Evolutionary conservation across 2,888 invertebrate species (phyloP).

Genomic region (Saturnia japonica): DNA sequence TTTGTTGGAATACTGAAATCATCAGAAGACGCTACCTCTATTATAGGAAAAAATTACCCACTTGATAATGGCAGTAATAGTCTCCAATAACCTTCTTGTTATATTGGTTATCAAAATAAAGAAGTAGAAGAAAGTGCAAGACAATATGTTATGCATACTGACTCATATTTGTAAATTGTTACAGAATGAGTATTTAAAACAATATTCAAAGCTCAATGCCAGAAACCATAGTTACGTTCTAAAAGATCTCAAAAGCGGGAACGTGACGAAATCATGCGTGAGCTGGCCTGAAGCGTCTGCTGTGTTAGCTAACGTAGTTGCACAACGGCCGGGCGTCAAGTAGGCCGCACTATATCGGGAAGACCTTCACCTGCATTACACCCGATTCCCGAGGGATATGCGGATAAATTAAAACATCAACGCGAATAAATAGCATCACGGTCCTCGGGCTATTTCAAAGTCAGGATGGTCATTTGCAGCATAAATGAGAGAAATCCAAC

Average conservation of each 20-base stretch:
- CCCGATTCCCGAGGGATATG: slow-evolving; percentile 54
- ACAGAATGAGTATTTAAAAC: too few species aligned
- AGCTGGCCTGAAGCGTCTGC: slow-evolving; percentile 44
- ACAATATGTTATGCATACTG: too few species aligned
- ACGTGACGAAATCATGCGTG: slow-evolving; percentile 56
- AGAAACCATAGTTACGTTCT: slow-evolving; percentile 39
- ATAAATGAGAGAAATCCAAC: neutral
- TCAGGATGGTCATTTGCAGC: neutral
- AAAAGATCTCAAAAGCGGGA: slow-evolving; percentile 32
- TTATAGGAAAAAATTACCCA: too few species aligned
- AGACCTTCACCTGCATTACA: slow-evolving; percentile 76
- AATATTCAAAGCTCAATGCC: slow-evolving; percentile 35
- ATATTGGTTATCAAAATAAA: too few species aligned
- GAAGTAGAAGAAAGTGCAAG: too few species aligned
- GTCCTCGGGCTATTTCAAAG: neutral
- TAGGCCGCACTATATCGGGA: slow-evolving; percentile 73
- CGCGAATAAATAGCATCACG: slow-evolving; percentile 19
- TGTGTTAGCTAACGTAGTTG: slow-evolving; percentile 55
- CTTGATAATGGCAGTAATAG: too few species aligned
- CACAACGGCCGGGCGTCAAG: slow-evolving; percentile 61
- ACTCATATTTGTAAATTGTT: too few species aligned
- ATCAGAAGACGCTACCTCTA: too few species aligned
- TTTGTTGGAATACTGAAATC: too few species aligned
- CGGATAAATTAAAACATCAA: slow-evolving; percentile 21
- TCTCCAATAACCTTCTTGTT: too few species aligned